Base-by-base conservation (phyloP, 2,113 vertebrate genomes). In the Phocoena sinus region DNA sequence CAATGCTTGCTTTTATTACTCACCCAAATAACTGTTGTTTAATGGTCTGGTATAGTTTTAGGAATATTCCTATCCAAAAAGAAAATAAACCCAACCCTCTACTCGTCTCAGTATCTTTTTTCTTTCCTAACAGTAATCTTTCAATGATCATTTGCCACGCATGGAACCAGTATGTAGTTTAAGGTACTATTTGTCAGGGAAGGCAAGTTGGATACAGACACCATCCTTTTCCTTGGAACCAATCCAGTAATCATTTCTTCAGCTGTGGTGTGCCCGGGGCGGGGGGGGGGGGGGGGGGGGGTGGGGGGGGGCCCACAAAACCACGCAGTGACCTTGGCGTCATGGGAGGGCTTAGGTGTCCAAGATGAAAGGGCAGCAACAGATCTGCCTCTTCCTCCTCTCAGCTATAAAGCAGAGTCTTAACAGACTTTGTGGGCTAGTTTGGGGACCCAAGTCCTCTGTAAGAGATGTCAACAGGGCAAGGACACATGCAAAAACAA, bases 31-130 rank as follows among this genome's bases (percentile, higher is more conserved):
- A 95, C 99, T 99, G 97, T 99, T 99, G 98, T 99, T 99, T 44
- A 99, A 96, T 33, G 99, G 97, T 91, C 99, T 98, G 68, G 99
- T 98, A 98, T 99, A 99, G 97, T 99, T 99, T 82, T 99, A 99
- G 91, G 99, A 99, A 5, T 99, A 99, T 89, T 99, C 99, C 98
- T 99, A 98, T 99, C 99, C 97, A 99, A 98, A 98, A 99, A 99
- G 68, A 99, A 99, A 97, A 99, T 99, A 98, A 99, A 99, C 6
- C 99, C 99, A 95, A 99, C 99, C 44, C 99, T 99, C 99, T 99
- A 97, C 99, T 99, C 97, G 96, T 99, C 74, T 99, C 99, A 47
- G 99, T 99, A n/a, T 99, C 98, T 98, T 99, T 99, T 97, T 99
- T 38, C 99, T 99, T 97, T 99, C n/a, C 99, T 98, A 93, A 99